Base-by-base conservation (phyloP, 2,113 vertebrate genomes). In the Notechis scutatus region DNA sequence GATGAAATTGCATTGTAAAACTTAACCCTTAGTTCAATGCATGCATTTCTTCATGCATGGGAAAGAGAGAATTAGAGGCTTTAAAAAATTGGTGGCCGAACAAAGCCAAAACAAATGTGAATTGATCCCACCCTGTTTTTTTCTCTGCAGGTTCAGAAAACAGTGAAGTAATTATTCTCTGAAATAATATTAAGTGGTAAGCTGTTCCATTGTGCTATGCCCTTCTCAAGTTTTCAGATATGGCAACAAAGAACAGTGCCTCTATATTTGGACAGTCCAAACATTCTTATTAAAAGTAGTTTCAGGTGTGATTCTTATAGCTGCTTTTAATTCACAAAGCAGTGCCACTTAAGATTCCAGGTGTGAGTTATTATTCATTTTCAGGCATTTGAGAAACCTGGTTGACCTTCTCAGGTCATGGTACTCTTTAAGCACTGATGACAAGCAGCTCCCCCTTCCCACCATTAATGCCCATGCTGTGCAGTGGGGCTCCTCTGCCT, bases 351-450 rank as follows among this genome's bases (percentile, higher is more conserved):
- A 90, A 69, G 74, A 85, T 81, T 90, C 42, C 88, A 93, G 88
- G 88, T 93, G 92, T 85, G 26, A 93, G 54, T 93, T 93, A 29
- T 61, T 92, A 93, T 93, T 93, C 92, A 90, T 93, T 93, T 85
- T 47, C 88, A 93, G 92, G 56, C 88, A 93, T 90, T 39, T 64
- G 74, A 93, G 74, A 90, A 90, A 93, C 88, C 55, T 61, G 56
- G 12, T 56, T 93, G 88, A 90, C 92, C 55, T 90, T 29, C 69
- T 90, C 42, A 93, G 74, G 92, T 93, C 69, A 90, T 14, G 9
- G 5, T 29, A 86, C 88, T 56, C 56, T 92, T 92, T 89, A 92
- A 74, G 21, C 61, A 56, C 57, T 11, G 85, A 69, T 88, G 91
- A 69, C 34, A 88, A 88, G 86, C n/a, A 88, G n/a, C 52, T 50